Base-by-base conservation (phyloP, 2,888 invertebrate genomes). In the Pardosa pseudoannulata region DNA sequence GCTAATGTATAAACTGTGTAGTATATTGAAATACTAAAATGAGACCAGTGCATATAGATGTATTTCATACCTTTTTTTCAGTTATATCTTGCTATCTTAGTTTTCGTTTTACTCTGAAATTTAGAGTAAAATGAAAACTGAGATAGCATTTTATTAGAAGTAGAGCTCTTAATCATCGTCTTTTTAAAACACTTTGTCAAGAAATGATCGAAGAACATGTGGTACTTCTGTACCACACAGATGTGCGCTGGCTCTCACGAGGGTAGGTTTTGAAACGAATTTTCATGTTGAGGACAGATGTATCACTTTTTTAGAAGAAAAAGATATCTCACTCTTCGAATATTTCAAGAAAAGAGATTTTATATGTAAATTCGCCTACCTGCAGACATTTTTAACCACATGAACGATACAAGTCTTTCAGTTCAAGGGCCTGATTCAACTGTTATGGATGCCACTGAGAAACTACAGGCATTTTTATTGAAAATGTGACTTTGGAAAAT, bases 121-220 rank as follows among this genome's bases (percentile, higher is more conserved):
- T n/a, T n/a, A n/a, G n/a, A n/a, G n/a, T n/a, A n/a, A n/a, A n/a
- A n/a, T n/a, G n/a, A n/a, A n/a, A n/a, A n/a, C n/a, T n/a, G n/a
- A n/a, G n/a, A n/a, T n/a, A n/a, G n/a, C n/a, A 67, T 75, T 75
- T 75, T 67, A 75, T 75, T 75, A 75, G 75, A 75, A 65, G 75
- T 65, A 75, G 75, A 75, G 65, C 75, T 75, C 75, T 75, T 65
- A 75, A 75, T 75, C 75, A 75, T 75, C 70, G 62, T 79, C 79
- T 71, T 65, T 65, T 75, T 75, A 65, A 75, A 65, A 75, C 75
- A 75, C 75, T 67, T 65, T 67, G 65, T 75, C 75, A 75, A 65
- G 65, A 75, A 75, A 75, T 41, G 75, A 65, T 65, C 75, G 41
- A 65, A 75, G 65, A 67, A 75, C 75, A 67, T 75, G 75, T 65